Evolutionary conservation across 2,888 invertebrate species (phyloP).

Genomic region (Fissipunctia ypsillon): DNA sequence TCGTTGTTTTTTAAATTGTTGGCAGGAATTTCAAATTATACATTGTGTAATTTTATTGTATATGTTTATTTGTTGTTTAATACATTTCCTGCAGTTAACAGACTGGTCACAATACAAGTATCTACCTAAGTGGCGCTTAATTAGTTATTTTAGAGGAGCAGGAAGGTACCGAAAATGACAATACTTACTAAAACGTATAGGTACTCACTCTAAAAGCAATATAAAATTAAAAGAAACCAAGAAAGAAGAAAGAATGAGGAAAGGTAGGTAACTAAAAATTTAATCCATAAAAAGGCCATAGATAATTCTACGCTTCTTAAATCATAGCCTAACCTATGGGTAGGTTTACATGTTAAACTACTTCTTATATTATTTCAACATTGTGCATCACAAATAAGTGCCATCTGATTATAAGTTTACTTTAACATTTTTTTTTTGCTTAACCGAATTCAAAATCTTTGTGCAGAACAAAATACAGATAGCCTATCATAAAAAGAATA

Average conservation of each 20-base stretch:
- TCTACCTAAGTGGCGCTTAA: constrained; percentile 12
- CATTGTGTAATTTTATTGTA: constrained; percentile 45
- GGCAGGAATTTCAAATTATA: constrained; percentile 61
- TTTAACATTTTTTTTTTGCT: constrained; percentile 31
- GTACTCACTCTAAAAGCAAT: constrained; percentile 21
- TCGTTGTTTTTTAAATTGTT: constrained; percentile 37
- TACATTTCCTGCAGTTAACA: constrained; percentile 54
- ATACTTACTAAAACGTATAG: constrained; percentile 6
- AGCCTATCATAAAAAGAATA: constrained; percentile 15
- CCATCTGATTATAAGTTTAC: constrained; percentile 57
- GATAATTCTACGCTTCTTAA: constrained; percentile 37
- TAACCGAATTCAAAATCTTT: constrained; percentile 28
- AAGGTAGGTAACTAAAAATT: constrained; percentile 30
- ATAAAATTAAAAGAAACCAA: constrained; percentile 5
- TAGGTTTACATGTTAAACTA: constrained; percentile 45
- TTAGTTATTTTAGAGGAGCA: not conserved
- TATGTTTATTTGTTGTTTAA: constrained; percentile 47
- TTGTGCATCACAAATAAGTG: constrained; percentile 77
- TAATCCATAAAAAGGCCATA: constrained; percentile 30
- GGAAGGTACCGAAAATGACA: constrained; percentile 6
- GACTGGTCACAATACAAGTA: constrained; percentile 21
- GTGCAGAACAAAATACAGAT: constrained; percentile 45
- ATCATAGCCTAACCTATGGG: constrained; percentile 41
- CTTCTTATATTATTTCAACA: constrained; percentile 55
- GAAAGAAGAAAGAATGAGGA: too few relatives aligned